These are phyloP conservation scores for Hylaea fasciaria DNA, from an alignment of 2,888 invertebrate genomes.

Conservation along the genomic window DNA sequence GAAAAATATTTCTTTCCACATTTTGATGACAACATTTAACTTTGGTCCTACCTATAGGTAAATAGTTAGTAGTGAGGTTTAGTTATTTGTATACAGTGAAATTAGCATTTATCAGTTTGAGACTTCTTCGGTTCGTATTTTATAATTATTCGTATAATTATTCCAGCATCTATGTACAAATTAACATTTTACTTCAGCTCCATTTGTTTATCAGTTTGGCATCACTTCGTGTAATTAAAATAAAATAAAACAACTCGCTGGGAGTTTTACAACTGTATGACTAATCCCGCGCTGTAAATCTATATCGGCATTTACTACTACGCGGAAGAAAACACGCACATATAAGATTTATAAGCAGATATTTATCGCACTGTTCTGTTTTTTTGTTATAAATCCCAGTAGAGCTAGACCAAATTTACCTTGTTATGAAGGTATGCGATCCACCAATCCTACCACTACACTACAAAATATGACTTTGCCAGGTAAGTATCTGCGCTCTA, in stretches of 20 bases:
- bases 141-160: too few relatives aligned
- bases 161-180: too few relatives aligned
- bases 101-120: too few relatives aligned
- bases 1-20: neutral
- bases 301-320: slow-evolving; percentile 15
- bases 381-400: neutral
- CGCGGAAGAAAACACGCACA: slow-evolving; percentile 16
- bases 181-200: slow-evolving; percentile 15
- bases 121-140: too few relatives aligned
- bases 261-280: slow-evolving; percentile 32
- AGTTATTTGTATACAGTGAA: too few relatives aligned
- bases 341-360: neutral
- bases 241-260: slow-evolving; percentile 35
- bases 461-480: too few relatives aligned
- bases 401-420: too few relatives aligned
- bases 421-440: too few relatives aligned
- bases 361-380: neutral
- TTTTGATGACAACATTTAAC: neutral
- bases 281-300: slow-evolving; percentile 22
- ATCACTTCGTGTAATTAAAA: slow-evolving; percentile 41
- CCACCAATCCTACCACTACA: too few relatives aligned
- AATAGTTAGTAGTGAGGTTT: too few relatives aligned
- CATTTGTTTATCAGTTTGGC: slow-evolving; percentile 36
- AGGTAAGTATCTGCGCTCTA: too few relatives aligned
- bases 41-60: too few relatives aligned